Base-by-base conservation (phyloP, 2,797 vertebrate species). In the Myotis myotis region DNA sequence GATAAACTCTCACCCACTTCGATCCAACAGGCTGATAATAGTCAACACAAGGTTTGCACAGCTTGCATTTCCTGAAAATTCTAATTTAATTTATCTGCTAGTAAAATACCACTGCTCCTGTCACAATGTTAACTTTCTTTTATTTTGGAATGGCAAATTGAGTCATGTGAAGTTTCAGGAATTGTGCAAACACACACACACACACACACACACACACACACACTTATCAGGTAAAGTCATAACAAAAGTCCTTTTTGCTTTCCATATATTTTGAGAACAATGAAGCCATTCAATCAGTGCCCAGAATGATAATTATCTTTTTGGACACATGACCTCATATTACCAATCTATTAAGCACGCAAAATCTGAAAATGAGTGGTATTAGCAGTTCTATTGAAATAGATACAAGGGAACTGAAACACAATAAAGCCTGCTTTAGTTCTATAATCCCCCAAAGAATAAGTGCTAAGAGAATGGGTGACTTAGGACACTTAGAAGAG, bases 291-390 rank as follows among this genome's bases (percentile, higher is more conserved):
- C 96, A 97, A 25, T 95, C 96, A 87, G 72, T 89, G 89, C 84
- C 93, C 92, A 72, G 55, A 94, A 57, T 28, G 86, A 78, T 96
- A 96, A 95, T 97, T 97, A 97, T 96, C 91, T 53, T 93, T 95
- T 87, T 95, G 93, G 95, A 96, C 95, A 97, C 60, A 95, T 97
- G 95, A 97, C 92, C 71, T 97, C 93, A 97, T 96, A 95, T 87
- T 97, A 80, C 75, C 91, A 95, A 95, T 95, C 91, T 96, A 96
- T 96, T 97, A 97, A 95, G 96, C 92, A 91, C 93, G 90, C 84
- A 87, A 88, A 98, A 96, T 97, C 95, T 97, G 97, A 95, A 97
- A 98, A 95, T 3, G 89, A 95, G 89, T 92, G 44, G 84, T 72
- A 80, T 76, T 95, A 97, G 66, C 84, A 96, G 91, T 53, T 44